Percentiles rank a stretch among this genome's conserved stretches.
Evolutionary conservation across 2,797 vertebrate genomes (phyloP).

Genomic region (Octomys mimax): DNA sequence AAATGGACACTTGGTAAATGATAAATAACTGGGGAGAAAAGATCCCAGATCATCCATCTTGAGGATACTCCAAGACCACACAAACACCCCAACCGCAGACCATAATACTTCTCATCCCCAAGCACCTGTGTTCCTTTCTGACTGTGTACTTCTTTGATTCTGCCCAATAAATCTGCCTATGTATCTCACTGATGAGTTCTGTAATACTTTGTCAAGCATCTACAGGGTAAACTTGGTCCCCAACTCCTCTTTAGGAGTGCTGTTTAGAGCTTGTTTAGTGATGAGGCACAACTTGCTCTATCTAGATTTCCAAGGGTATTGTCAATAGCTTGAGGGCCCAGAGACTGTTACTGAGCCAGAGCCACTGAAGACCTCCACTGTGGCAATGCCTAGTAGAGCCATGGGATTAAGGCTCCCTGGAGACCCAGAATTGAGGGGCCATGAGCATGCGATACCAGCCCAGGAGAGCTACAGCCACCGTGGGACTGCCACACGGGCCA

Average conservation of each 20-base stretch:
- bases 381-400: not conserved
- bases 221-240: not conserved
- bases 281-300: not conserved
- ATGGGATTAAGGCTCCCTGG: not conserved
- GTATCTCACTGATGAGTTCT: not conserved
- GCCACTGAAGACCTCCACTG: not conserved
- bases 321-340: no score
- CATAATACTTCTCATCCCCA: not conserved
- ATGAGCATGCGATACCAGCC: not conserved
- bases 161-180: not conserved
- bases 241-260: not conserved
- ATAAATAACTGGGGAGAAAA: not conserved
- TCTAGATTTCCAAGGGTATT: not conserved
- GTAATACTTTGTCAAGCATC: not conserved
- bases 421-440: not conserved
- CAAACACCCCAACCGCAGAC: not conserved
- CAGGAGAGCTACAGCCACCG: not conserved
- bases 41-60: not conserved
- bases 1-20: not conserved
- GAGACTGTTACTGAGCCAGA: not conserved
- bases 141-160: not conserved
- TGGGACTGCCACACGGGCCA: not conserved
- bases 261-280: not conserved
- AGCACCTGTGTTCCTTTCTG: not conserved
- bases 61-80: not conserved